Percentiles rank a stretch among this genome's conserved stretches.
phyloP scores from a whole-genome alignment of 2,888 invertebrate genomes.

The Nowickia ferox region DNA sequence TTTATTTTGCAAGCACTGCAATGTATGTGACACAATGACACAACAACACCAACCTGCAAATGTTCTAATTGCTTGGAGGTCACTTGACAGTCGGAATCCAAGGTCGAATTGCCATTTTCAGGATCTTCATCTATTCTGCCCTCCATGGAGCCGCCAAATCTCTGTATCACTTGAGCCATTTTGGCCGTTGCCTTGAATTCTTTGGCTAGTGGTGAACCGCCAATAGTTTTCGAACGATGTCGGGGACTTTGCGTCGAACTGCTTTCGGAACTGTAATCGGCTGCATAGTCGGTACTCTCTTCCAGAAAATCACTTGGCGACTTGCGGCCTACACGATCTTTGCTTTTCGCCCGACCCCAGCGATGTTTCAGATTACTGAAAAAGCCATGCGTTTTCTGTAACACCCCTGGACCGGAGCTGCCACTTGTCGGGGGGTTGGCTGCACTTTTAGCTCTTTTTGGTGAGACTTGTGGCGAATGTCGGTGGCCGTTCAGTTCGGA shows the following conservation, averaged over 20 bases:
- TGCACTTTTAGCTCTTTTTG: constrained; percentile 83
- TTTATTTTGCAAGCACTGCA: background rate
- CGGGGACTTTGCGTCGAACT: constrained; percentile 91
- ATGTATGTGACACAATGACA: background rate
- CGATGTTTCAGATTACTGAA: constrained; percentile 92
- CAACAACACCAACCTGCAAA: constrained; percentile 75
- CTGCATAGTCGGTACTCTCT: constrained; percentile 89
- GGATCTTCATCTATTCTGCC: constrained; percentile 81
- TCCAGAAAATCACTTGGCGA: constrained; percentile 85
- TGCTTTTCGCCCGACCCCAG: constrained; percentile 89
- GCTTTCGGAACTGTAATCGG: constrained; percentile 91
- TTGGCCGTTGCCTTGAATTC: constrained; percentile 80
- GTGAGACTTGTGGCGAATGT: constrained; percentile 84
- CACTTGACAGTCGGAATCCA: constrained; percentile 55
- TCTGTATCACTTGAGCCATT: constrained; percentile 79
- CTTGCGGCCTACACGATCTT: constrained; percentile 86
- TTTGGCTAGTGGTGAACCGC: constrained; percentile 83
- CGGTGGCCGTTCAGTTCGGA: constrained; percentile 89
- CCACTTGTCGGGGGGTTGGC: constrained; percentile 86
- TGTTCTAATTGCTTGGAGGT: constrained; percentile 77
- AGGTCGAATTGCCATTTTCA: constrained; percentile 74
- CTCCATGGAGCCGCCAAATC: constrained; percentile 81
- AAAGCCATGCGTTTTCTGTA: constrained; percentile 92
- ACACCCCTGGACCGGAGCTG: constrained; percentile 85
- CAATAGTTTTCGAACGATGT: constrained; percentile 86